Conservation (phyloP, 53 echinoderm and acorn worm species). For the Temnopleurus reevesii region DNA sequence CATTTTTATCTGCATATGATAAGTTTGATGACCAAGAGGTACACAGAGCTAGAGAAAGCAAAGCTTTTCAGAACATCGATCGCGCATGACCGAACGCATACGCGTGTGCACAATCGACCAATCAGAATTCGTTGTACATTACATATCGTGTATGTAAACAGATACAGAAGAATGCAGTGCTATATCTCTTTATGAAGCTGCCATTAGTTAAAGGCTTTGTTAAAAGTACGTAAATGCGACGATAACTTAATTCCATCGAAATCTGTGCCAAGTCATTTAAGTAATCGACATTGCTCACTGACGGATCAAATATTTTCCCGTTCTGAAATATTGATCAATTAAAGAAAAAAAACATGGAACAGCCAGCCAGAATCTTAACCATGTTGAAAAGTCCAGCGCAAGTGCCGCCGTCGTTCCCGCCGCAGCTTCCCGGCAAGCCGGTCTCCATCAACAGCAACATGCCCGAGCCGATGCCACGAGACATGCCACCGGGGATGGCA, state of each 20-base stretch:
- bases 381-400: conserved; percentile 46
- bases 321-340: neutral
- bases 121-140: conserved; percentile 3
- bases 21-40: too few relatives aligned
- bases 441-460: conserved; percentile 56
- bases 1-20: too few relatives aligned
- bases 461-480: conserved; percentile 47
- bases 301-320: conserved; percentile 4
- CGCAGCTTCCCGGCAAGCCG: conserved; percentile 43
- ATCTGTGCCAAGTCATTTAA: neutral
- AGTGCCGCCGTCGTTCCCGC: conserved; percentile 19
- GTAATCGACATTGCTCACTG: neutral
- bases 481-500: conserved; percentile 43
- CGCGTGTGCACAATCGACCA: neutral
- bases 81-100: conserved; percentile 11
- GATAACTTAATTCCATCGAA: neutral
- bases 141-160: neutral
- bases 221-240: neutral
- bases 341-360: conserved; percentile 41
- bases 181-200: too few relatives aligned
- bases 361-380: conserved; percentile 37
- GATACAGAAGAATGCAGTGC: neutral
- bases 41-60: too few relatives aligned
- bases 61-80: neutral
- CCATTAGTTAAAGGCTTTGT: neutral